Conservation (phyloP, 2,113 vertebrate species). For the Bubo scandiacus region DNA sequence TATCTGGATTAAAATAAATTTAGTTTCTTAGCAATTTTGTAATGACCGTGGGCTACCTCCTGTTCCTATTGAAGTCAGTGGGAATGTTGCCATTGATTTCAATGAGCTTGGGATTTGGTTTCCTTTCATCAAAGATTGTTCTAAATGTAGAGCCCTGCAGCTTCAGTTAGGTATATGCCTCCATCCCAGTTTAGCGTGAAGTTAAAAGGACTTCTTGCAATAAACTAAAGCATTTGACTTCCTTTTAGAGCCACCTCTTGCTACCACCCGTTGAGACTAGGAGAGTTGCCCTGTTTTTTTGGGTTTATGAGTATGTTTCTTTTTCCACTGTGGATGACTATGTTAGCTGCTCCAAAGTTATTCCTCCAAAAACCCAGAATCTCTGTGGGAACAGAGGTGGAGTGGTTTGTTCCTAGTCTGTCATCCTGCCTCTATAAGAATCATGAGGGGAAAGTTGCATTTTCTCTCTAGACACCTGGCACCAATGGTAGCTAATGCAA, state of each 20-base stretch:
- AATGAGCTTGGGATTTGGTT: neutral
- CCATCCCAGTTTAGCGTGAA: neutral
- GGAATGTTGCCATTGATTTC: slow-evolving; percentile 20
- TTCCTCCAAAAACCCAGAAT: neutral
- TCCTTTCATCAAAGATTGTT: neutral
- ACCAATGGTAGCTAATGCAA: neutral
- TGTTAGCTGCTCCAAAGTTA: neutral
- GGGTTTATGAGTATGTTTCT: slow-evolving; percentile 28
- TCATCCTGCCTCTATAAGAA: neutral
- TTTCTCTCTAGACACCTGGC: neutral
- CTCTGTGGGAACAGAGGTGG: neutral
- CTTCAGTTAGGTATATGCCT: neutral
- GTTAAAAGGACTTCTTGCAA: slow-evolving; percentile 28
- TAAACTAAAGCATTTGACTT: slow-evolving; percentile 12
- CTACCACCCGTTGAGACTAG: slow-evolving; percentile 12
- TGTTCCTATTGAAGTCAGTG: neutral
- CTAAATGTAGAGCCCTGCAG: neutral
- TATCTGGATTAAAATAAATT: slow-evolving; percentile 18
- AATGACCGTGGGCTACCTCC: neutral
- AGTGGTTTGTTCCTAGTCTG: neutral
- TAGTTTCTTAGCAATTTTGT: neutral
- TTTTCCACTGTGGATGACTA: slow-evolving; percentile 19
- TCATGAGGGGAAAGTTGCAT: neutral
- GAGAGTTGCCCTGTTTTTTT: neutral
- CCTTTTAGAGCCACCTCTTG: slow-evolving; percentile 5